These are phyloP conservation scores for Pachydiplax longipennis DNA, from an alignment of 2,888 invertebrate genomes.

Conservation along the genomic window DNA sequence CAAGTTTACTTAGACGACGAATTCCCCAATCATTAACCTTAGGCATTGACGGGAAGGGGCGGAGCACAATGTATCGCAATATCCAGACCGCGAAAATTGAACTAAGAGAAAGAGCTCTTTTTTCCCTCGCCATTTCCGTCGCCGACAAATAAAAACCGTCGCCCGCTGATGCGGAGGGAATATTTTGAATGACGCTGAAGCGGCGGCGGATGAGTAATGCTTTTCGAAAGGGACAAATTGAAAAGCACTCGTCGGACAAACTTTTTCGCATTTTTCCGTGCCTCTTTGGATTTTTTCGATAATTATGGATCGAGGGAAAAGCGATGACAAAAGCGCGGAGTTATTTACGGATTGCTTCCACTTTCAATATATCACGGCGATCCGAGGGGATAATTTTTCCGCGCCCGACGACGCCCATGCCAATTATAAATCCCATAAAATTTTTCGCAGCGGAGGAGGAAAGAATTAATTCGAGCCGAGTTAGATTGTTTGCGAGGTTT, in stretches of 20 bases:
- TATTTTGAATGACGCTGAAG: neutral
- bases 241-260: neutral
- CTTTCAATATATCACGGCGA: neutral
- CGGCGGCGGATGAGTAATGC: neutral
- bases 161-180: neutral
- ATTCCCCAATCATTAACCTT: neutral
- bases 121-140: neutral
- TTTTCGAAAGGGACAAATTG: neutral
- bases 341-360: neutral
- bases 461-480: neutral
- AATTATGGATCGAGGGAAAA: neutral
- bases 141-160: neutral
- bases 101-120: neutral
- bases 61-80: neutral
- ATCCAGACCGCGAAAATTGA: neutral
- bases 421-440: neutral
- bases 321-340: neutral
- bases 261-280: neutral
- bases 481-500: neutral
- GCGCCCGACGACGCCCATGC: neutral
- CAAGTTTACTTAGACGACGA: neutral
- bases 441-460: neutral
- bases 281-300: neutral
- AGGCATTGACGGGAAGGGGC: neutral
- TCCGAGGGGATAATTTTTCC: neutral